phyloP scores from a whole-genome alignment of 35 echinoderm and acorn worm genomes.

The Heliocidaris tuberculata region DNA sequence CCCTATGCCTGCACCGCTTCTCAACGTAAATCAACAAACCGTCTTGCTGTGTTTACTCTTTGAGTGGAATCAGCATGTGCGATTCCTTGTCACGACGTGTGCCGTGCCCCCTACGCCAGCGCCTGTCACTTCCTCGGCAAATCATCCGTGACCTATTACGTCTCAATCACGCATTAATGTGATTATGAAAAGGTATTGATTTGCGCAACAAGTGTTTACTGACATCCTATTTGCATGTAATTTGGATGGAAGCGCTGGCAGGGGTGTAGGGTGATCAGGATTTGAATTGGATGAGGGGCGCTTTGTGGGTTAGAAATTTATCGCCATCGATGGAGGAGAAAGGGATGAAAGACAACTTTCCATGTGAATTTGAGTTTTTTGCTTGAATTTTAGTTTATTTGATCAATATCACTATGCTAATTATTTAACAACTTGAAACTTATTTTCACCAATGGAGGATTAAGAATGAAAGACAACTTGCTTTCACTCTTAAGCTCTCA shows the following conservation, averaged over 20 bases:
- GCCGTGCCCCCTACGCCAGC: not conserved
- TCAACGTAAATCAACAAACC: not conserved
- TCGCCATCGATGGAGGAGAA: not conserved
- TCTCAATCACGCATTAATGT: not conserved
- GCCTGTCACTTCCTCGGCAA: not conserved
- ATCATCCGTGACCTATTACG: not conserved
- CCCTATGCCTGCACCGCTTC: not conserved
- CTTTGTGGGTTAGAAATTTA: not conserved
- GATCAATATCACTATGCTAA: no score
- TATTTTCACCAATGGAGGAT: not conserved
- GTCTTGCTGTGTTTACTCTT: not conserved
- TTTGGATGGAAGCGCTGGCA: not conserved
- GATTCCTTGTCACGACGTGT: not conserved
- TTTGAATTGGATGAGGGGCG: not conserved
- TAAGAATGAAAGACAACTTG: not conserved
- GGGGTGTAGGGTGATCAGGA: not conserved
- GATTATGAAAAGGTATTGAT: conserved; percentile 18
- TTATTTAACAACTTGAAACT: not conserved
- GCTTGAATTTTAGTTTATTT: no score
- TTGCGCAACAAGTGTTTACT: conserved; percentile 1
- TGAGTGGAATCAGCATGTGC: not conserved
- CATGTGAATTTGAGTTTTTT: no score
- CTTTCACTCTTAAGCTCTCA: not conserved
- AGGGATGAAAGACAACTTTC: not conserved
- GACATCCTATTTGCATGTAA: not conserved